Evolutionary conservation across 2,888 invertebrate species (phyloP), one percentile per base, ranked within the genome.

Genomic region (Dermolepida albohirtum): DNA sequence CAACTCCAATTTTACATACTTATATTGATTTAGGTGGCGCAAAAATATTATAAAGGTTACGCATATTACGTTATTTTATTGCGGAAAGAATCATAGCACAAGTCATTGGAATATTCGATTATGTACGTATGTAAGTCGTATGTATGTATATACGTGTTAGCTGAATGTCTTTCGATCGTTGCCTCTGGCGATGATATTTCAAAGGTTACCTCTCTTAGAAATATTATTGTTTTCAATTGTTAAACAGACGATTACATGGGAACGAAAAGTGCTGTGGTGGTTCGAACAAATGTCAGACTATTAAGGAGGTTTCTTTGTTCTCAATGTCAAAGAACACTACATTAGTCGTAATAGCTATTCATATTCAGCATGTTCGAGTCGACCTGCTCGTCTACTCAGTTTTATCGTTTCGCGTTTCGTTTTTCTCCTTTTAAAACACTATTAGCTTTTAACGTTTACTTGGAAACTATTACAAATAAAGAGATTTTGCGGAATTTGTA

Each of bases 201-300:
- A 68, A 63, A 66, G 69, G 63, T 65, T 68, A 44, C 64, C 43
- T 55, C 43, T 64, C 29, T 22, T 17, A 17, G 51, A 22, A 51
- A 34, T 34, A 43, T 40, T 27, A 40, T 59, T 59, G 43, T 59
- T 59, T 39, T 12, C 34, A 39, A 55, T 55, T 39, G 55, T n/a
- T 34, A 17, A 17, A 27, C 55, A 41, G 55, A 41, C 55, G 55
- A 55, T 55, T 55, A 55, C 55, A 11, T 14, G 40, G 40, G 41
- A 17, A 40, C 27, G 34, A 17, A 39, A 55, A 55, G 17, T 39
- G 55, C 49, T 16, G 22, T 62, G 43, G 64, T 49, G 66, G 67
- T 70, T 63, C 64, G 55, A 41, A 54, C 40, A 70, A 70, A 70
- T 66, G 69, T 70, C 69, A 67, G 49, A 55, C 55, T 52, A 66